Evolutionary conservation across 1,140 invertebrate species (phyloP).

Genomic region (Doryteuthis pealeii): DNA sequence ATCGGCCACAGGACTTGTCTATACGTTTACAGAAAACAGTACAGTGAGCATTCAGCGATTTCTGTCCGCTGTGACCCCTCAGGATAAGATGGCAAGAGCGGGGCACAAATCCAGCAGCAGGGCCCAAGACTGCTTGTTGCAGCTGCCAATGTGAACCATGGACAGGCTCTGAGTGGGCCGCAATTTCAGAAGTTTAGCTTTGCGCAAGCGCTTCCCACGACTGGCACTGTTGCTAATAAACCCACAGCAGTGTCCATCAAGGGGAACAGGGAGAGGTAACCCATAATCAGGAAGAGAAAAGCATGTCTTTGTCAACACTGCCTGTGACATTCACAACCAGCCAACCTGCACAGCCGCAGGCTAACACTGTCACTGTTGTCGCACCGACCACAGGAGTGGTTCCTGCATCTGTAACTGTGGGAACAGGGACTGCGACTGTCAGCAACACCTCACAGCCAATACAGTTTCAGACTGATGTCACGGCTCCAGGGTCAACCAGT

Average conservation of each 20-base stretch:
- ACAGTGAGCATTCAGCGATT: not conserved
- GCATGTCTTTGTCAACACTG: not conserved
- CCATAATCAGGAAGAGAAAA: not conserved
- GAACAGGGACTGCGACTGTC: not conserved
- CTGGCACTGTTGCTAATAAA: no score
- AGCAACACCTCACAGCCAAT: not conserved
- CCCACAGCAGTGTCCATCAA: not conserved
- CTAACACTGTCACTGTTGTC: not conserved
- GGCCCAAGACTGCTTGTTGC: not conserved
- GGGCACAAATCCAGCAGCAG: not conserved
- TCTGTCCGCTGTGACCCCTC: not conserved
- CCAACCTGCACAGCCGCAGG: not conserved
- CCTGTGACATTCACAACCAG: not conserved
- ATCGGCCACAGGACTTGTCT: not conserved
- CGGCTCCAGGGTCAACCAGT: constrained; percentile 36
- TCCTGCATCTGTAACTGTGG: not conserved
- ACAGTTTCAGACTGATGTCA: not conserved
- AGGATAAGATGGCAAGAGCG: not conserved
- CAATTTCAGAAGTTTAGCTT: constrained; percentile 6
- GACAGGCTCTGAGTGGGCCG: not conserved
- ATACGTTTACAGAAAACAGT: not conserved
- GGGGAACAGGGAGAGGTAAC: not conserved
- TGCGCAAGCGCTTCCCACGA: no score
- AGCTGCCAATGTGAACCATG: not conserved
- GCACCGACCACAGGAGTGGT: not conserved